Percentiles rank a stretch among this genome's conserved stretches.
Evolutionary conservation across 2,113 vertebrate genomes (phyloP).

Genomic region (Coregonus clupeaformis): DNA sequence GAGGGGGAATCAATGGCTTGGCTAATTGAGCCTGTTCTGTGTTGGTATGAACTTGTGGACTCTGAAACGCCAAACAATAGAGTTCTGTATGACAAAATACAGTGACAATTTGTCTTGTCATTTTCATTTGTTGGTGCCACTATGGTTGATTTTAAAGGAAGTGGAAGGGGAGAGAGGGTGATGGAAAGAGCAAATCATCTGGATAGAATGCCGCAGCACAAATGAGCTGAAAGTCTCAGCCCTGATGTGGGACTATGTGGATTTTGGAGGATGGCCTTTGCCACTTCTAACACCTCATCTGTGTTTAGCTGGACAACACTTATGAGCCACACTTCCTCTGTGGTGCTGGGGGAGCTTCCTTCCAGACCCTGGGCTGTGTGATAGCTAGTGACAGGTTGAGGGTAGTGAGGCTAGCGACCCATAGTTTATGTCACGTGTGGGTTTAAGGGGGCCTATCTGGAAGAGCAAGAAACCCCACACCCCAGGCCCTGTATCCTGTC

Average conservation of each 20-base stretch:
- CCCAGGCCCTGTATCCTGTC: no score
- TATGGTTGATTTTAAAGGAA: not conserved
- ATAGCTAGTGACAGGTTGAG: not conserved
- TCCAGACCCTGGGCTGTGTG: not conserved
- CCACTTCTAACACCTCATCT: not conserved
- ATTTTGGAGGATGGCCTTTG: not conserved
- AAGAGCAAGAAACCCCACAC: no score
- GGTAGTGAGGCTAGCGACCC: not conserved
- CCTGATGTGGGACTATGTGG: not conserved
- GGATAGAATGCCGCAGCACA: not conserved
- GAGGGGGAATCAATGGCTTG: conserved; percentile 45
- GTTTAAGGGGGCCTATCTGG: not conserved
- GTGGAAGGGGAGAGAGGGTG: not conserved
- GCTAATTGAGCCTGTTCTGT: conserved; percentile 25
- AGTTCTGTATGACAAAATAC: not conserved
- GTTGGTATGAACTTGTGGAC: no score
- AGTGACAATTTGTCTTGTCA: not conserved
- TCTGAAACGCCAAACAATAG: not conserved
- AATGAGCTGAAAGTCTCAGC: not conserved
- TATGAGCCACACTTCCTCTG: not conserved
- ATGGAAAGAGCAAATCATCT: not conserved
- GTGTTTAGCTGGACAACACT: not conserved
- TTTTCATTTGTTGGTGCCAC: not conserved
- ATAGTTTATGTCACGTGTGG: not conserved
- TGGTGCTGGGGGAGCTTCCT: not conserved